Percentiles rank a stretch among this genome's conserved stretches.
These are phyloP conservation scores for Circaetus cinerascens DNA, from an alignment of 2,113 vertebrate genomes.

Conservation along the genomic window DNA sequence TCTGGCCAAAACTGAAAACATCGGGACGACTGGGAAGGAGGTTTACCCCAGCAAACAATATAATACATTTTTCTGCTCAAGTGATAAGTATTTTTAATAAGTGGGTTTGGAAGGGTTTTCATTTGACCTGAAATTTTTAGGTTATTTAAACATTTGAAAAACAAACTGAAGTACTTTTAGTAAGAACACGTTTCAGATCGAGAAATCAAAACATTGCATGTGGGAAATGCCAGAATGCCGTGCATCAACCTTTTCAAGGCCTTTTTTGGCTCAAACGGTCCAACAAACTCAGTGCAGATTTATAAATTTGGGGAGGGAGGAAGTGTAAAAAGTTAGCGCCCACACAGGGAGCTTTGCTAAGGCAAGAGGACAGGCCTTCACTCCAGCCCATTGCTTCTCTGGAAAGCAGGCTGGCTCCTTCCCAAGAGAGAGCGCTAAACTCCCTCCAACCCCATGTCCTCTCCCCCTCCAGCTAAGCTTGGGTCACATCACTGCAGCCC, in stretches of 20 bases:
- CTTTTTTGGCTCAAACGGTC: background rate
- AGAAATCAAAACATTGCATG: background rate
- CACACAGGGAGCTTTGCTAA: conserved; percentile 25
- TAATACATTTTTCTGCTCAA: background rate
- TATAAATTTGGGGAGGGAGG: background rate
- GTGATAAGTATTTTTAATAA: conserved; percentile 41
- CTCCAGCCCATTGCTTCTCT: background rate
- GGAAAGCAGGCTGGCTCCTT: background rate
- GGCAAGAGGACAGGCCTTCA: background rate
- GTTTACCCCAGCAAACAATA: background rate
- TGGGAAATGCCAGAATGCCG: background rate
- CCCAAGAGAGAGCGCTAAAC: conserved; percentile 11
- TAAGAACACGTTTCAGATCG: background rate
- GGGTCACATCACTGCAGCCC: background rate
- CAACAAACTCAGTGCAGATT: background rate
- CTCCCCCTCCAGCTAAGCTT: background rate
- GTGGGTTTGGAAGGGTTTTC: conserved; percentile 4
- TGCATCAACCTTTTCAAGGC: background rate
- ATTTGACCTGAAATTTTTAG: background rate
- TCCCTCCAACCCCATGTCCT: conserved; percentile 1
- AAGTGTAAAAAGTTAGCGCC: background rate
- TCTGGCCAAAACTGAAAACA: background rate
- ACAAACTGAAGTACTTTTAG: background rate
- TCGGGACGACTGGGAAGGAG: background rate
- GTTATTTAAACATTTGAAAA: conserved; percentile 37